These are phyloP conservation scores for Macquaria ambigua DNA, from an alignment of 2,113 vertebrate genomes.

Conservation along the genomic window DNA sequence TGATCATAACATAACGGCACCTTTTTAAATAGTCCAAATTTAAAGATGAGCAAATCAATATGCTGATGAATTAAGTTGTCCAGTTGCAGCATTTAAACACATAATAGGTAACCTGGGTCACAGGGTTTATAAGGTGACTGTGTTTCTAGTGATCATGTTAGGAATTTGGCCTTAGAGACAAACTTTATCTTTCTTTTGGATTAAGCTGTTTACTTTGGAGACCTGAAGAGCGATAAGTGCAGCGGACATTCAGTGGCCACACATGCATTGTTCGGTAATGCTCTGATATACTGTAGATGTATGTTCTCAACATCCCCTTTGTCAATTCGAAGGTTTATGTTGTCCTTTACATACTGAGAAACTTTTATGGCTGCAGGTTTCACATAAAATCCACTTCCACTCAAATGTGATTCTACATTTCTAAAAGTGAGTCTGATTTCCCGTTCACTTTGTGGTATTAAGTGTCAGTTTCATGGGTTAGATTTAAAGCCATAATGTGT, in stretches of 20 bases:
- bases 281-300: neutral
- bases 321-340: neutral
- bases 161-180: neutral
- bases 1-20: too few relatives aligned
- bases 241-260: too few relatives aligned
- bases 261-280: neutral
- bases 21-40: too few relatives aligned
- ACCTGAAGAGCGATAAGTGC: neutral
- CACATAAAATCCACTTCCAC: neutral
- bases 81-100: neutral
- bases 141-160: neutral
- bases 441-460: neutral
- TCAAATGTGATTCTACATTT: neutral
- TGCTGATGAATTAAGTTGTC: neutral
- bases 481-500: neutral
- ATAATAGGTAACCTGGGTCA: neutral
- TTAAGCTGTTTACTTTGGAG: neutral
- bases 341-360: neutral
- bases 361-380: neutral
- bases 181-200: neutral
- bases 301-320: neutral
- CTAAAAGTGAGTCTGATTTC: neutral
- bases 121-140: neutral
- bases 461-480: neutral
- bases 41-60: neutral